Percentiles rank a stretch among this genome's conserved stretches.
Conservation (phyloP, 92 coral and sea anemone species). For the Galaxea fascicularis region DNA sequence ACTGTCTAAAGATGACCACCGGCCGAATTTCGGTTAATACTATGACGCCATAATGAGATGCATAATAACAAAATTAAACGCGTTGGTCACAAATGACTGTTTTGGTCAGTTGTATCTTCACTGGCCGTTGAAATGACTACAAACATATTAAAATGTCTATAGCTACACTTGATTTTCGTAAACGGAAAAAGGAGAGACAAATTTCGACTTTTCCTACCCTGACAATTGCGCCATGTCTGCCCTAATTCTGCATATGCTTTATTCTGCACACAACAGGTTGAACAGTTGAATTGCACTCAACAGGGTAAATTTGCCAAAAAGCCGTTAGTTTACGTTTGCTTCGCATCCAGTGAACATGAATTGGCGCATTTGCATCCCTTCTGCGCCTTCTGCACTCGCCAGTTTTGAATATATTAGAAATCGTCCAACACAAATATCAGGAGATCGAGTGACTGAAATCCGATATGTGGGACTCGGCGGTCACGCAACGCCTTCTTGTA, state of each 20-base stretch:
- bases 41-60: conserved; percentile 40
- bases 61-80: conserved; percentile 31
- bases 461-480: conserved; percentile 8
- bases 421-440: not conserved
- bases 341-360: conserved; percentile 1
- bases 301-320: conserved; percentile 18
- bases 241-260: conserved; percentile 21
- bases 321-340: conserved; percentile 13
- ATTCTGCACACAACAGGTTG: conserved; percentile 16
- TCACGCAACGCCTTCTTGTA: conserved; percentile 14
- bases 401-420: not conserved
- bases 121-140: conserved; percentile 35
- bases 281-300: conserved; percentile 39
- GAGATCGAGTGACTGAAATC: conserved; percentile 6
- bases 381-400: too few relatives aligned
- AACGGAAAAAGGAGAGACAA: conserved; percentile 28
- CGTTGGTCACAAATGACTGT: conserved; percentile 35
- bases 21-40: conserved; percentile 30
- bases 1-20: conserved; percentile 16
- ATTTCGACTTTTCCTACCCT: conserved; percentile 45
- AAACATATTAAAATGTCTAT: conserved; percentile 31
- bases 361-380: conserved; percentile 5
- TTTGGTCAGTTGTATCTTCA: conserved; percentile 37
- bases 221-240: too few relatives aligned
- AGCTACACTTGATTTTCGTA: conserved; percentile 19